A percentile compares a stretch with the other conserved stretches of the same genome.
Conservation (phyloP, 2,888 invertebrate genomes). For the Elmis aenea region DNA sequence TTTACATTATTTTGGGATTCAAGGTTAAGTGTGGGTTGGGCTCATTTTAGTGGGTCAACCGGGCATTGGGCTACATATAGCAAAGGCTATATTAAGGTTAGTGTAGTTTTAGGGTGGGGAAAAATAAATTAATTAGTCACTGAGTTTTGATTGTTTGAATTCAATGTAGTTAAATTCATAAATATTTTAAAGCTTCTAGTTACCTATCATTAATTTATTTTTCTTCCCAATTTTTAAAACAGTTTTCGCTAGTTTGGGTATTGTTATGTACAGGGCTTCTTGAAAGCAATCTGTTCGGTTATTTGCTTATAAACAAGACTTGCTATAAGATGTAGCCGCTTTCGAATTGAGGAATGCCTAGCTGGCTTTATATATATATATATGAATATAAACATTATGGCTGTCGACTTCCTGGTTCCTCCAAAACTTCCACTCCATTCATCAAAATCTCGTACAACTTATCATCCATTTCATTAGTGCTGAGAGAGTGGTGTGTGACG, state of each 20-base stretch:
- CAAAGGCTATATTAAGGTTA: constrained; percentile 47
- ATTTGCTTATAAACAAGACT: constrained; percentile 22
- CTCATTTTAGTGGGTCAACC: constrained; percentile 34
- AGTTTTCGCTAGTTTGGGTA: constrained; percentile 25
- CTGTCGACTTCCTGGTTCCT: constrained; percentile 46
- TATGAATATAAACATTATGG: constrained; percentile 28
- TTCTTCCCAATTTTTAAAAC: constrained; percentile 22
- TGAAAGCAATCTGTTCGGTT: constrained; percentile 12
- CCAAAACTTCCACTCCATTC: constrained; percentile 14
- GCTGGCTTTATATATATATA: constrained; percentile 40
- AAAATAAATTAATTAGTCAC: constrained; percentile 26
- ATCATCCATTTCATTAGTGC: constrained; percentile 23
- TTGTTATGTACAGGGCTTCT: constrained; percentile 12
- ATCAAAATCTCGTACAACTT: constrained; percentile 18
- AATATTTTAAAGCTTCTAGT: constrained; percentile 4
- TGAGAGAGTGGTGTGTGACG: constrained; percentile 28
- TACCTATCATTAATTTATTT: constrained; percentile 26
- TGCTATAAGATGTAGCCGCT: constrained; percentile 33
- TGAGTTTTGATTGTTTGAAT: too few species aligned
- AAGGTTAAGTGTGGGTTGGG: constrained; percentile 29
- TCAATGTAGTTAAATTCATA: too few species aligned
- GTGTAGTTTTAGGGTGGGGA: constrained; percentile 31
- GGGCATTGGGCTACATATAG: constrained; percentile 45
- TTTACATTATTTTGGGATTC: constrained; percentile 3
- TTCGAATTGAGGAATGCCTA: constrained; percentile 42